phyloP scores from a whole-genome alignment of 2,888 invertebrate genomes.

The Philereme vetulata region DNA sequence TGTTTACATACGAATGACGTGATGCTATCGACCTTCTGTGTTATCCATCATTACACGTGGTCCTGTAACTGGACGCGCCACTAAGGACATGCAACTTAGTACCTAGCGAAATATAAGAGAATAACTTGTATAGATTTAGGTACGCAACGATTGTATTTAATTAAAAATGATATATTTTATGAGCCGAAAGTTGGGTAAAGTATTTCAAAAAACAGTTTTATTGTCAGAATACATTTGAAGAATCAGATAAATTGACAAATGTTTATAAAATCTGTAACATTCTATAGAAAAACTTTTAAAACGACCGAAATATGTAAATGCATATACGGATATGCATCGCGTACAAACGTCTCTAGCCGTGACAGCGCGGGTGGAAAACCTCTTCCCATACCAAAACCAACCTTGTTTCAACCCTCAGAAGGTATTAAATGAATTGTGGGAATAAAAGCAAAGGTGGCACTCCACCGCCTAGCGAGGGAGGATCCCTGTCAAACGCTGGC shows the following conservation, averaged over 20 bases:
- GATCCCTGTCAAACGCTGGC: slow-evolving; percentile 83
- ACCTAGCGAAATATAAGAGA: background rate
- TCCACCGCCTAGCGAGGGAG: slow-evolving; percentile 79
- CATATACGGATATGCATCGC: background rate
- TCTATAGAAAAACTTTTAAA: too few relatives aligned
- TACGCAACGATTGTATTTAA: too few relatives aligned
- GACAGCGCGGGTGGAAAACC: slow-evolving; percentile 57
- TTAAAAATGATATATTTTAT: too few relatives aligned
- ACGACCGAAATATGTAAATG: slow-evolving; percentile 3
- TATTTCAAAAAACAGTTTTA: too few relatives aligned
- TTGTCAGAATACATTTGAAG: too few relatives aligned
- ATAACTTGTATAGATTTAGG: too few relatives aligned
- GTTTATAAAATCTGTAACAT: background rate
- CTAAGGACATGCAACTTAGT: slow-evolving; percentile 31
- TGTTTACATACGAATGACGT: slow-evolving; percentile 84
- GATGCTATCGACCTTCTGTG: slow-evolving; percentile 83
- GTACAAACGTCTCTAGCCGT: slow-evolving; percentile 5
- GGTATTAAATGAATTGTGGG: slow-evolving; percentile 39
- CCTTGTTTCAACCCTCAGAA: slow-evolving; percentile 39
- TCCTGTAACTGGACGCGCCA: slow-evolving; percentile 82
- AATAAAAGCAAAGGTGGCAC: slow-evolving; percentile 64
- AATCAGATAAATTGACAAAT: background rate
- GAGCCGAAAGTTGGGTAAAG: too few relatives aligned
- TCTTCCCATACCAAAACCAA: slow-evolving; percentile 37
- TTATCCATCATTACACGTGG: slow-evolving; percentile 83